Percentiles rank a stretch among this genome's conserved stretches.
These are phyloP conservation scores for Reticulitermes lucifugus DNA, from an alignment of 2,888 invertebrate species.

Conservation along the genomic window DNA sequence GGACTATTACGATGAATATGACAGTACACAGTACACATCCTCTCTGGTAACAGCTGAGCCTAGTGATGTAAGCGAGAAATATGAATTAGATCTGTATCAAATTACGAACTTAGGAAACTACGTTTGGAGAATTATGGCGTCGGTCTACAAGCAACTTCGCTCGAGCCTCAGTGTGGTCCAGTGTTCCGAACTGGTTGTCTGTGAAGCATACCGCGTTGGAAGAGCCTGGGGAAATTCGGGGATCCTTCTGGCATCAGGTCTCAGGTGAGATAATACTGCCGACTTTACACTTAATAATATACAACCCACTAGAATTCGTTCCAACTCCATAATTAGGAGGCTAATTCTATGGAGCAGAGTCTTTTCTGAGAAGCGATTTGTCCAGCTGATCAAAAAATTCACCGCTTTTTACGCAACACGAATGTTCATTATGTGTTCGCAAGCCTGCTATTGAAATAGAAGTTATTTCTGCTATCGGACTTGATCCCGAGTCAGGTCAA, in stretches of 20 bases:
- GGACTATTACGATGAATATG: background rate
- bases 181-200: constrained; percentile 20
- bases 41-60: background rate
- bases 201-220: constrained; percentile 5
- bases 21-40: too few species aligned
- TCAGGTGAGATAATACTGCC: background rate
- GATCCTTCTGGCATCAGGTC: background rate
- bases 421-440: too few species aligned
- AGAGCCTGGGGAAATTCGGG: constrained; percentile 16
- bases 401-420: too few species aligned
- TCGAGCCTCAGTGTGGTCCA: background rate
- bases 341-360: too few species aligned
- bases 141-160: background rate
- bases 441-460: too few species aligned
- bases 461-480: too few species aligned
- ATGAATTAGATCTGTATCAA: background rate
- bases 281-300: too few species aligned
- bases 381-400: too few species aligned
- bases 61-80: background rate
- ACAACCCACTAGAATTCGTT: too few species aligned
- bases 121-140: background rate
- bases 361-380: too few species aligned
- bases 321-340: too few species aligned
- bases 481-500: too few species aligned
- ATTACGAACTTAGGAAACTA: background rate